Percentiles rank a stretch among this genome's conserved stretches.
Evolutionary conservation across 2,113 vertebrate species (phyloP).

Genomic region (Ardeotis arabs): DNA sequence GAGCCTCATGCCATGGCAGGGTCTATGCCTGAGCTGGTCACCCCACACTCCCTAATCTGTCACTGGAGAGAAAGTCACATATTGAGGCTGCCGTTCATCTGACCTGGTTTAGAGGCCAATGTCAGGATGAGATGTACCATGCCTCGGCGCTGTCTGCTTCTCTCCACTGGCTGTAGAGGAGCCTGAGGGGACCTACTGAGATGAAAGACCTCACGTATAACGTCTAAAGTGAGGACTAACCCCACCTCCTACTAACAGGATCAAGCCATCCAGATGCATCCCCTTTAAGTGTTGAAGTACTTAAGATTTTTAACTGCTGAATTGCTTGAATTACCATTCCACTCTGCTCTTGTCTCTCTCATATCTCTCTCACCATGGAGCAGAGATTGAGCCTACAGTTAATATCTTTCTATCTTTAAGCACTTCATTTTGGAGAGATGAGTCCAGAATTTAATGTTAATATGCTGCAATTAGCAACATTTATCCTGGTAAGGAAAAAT

Average conservation of each 20-base stretch:
- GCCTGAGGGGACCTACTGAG: accelerated
- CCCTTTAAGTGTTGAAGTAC: not conserved
- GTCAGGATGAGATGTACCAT: not conserved
- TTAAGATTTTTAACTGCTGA: not conserved
- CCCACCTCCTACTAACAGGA: not conserved
- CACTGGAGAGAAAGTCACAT: not conserved
- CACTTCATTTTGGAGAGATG: not conserved
- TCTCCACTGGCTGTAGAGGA: not conserved
- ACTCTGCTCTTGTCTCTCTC: too few relatives aligned
- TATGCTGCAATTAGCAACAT: not conserved
- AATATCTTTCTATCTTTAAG: not conserved
- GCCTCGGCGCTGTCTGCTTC: not conserved
- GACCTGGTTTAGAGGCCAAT: not conserved
- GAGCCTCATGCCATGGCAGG: not conserved
- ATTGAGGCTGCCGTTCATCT: not conserved
- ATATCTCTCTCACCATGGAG: not conserved
- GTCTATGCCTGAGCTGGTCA: not conserved
- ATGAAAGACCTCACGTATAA: not conserved
- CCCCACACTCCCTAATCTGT: not conserved
- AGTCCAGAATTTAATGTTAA: not conserved
- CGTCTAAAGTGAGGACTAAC: not conserved
- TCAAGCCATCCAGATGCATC: not conserved
- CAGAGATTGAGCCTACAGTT: not conserved
- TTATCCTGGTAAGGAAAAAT: not conserved
- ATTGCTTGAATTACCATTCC: not conserved